Evolutionary conservation across 2,113 vertebrate species (phyloP).

Genomic region (Polyodon spathula): DNA sequence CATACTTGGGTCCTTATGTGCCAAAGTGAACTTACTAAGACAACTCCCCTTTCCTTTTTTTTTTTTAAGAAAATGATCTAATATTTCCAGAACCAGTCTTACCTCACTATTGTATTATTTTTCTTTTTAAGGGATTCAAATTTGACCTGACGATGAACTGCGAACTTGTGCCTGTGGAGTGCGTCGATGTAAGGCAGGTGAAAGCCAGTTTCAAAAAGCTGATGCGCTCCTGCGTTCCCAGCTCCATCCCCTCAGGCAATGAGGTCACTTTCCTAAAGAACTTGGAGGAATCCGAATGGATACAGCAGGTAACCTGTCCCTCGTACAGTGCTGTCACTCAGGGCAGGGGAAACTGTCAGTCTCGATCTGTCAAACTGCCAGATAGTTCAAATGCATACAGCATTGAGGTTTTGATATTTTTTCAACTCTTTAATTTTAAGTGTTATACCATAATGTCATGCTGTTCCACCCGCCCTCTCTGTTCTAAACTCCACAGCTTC

Average conservation of each 20-base stretch:
- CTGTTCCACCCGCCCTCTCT: no score
- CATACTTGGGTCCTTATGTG: no score
- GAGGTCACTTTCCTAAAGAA: constrained; percentile 86
- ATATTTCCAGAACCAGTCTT: neutral
- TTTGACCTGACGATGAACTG: constrained; percentile 86
- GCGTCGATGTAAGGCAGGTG: constrained; percentile 82
- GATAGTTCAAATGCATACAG: no score
- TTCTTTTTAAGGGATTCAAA: constrained; percentile 69
- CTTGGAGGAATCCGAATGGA: constrained; percentile 91
- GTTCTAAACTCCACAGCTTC: constrained; percentile 70
- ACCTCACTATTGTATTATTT: neutral
- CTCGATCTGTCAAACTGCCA: no score
- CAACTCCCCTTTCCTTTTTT: no score
- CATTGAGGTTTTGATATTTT: neutral
- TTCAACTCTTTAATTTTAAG: constrained; percentile 26
- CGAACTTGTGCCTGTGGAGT: constrained; percentile 95
- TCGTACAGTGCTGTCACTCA: no score
- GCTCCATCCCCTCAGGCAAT: constrained; percentile 67
- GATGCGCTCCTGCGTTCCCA: constrained; percentile 86
- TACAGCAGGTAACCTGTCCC: constrained; percentile 68
- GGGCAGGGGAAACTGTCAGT: no score
- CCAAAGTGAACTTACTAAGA: no score
- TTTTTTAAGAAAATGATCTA: no score
- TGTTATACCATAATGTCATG: constrained; percentile 26
- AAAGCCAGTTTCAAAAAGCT: constrained; percentile 92